phyloP scores from a whole-genome alignment of 2,888 invertebrate genomes.

The Ptilodon capucinus region DNA sequence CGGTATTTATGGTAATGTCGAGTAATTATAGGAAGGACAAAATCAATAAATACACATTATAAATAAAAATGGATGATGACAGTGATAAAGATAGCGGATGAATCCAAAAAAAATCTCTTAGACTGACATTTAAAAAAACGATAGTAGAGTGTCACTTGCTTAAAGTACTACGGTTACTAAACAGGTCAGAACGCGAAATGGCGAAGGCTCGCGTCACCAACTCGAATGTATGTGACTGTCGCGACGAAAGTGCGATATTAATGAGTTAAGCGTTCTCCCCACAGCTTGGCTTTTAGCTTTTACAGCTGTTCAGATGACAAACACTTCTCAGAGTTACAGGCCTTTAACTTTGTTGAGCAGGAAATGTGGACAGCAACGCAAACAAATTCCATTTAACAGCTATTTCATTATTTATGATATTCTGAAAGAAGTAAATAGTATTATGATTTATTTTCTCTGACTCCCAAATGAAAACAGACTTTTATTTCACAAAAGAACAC shows the following conservation, averaged over 20 bases:
- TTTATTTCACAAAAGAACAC: background rate
- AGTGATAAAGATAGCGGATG: too few species aligned
- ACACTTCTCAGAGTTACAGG: too few species aligned
- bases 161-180: slow-evolving; percentile 13
- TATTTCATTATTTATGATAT: too few species aligned
- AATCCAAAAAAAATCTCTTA: too few species aligned
- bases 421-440: background rate
- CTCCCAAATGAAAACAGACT: background rate
- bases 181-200: slow-evolving; percentile 35
- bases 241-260: slow-evolving; percentile 56
- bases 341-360: too few species aligned
- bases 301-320: background rate
- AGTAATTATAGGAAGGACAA: too few species aligned
- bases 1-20: too few species aligned
- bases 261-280: slow-evolving; percentile 37
- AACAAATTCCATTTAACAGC: too few species aligned
- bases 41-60: too few species aligned
- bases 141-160: background rate
- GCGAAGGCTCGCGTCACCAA: slow-evolving; percentile 35
- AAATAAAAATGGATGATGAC: too few species aligned
- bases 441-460: background rate
- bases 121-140: background rate
- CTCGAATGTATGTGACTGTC: slow-evolving; percentile 63
- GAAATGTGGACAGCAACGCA: too few species aligned
- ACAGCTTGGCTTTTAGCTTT: background rate